Percentiles rank a stretch among this genome's conserved stretches.
phyloP scores from a whole-genome alignment of 2,888 invertebrate genomes.

The Griposia aprilina region DNA sequence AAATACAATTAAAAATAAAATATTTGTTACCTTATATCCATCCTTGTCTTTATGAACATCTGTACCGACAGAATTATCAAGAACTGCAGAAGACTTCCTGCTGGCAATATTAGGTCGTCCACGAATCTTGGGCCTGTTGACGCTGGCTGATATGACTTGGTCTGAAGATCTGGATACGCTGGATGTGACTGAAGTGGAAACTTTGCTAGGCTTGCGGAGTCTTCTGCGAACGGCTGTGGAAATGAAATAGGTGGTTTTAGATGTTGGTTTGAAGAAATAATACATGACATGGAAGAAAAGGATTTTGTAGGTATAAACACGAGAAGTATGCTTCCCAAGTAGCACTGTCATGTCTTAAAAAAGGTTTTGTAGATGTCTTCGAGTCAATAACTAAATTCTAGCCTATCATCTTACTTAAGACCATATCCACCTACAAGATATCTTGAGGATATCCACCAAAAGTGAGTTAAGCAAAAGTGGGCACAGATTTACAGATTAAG shows the following conservation, averaged over 20 bases:
- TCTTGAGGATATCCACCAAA: too few species aligned
- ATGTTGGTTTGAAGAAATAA: background rate
- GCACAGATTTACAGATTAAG: too few species aligned
- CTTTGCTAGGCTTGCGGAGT: constrained; percentile 92
- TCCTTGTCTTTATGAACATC: constrained; percentile 92
- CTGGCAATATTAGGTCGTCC: constrained; percentile 91
- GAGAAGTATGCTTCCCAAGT: background rate
- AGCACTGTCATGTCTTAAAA: too few species aligned
- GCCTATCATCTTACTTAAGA: too few species aligned
- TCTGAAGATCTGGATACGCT: constrained; percentile 92
- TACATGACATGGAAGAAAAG: background rate
- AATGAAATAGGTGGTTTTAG: background rate
- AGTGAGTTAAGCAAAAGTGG: too few species aligned
- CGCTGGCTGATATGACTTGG: constrained; percentile 88
- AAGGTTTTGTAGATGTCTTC: too few species aligned
- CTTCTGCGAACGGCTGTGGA: constrained; percentile 92
- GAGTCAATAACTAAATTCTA: too few species aligned
- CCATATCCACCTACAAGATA: too few species aligned
- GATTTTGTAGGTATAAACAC: background rate
- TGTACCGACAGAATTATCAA: constrained; percentile 89
- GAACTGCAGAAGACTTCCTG: constrained; percentile 89
- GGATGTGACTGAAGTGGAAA: constrained; percentile 91
- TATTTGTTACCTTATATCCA: constrained; percentile 91
- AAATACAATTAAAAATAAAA: background rate
- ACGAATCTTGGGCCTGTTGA: constrained; percentile 92